These are phyloP conservation scores for Spodoptera frugiperda DNA, from an alignment of 1,140 invertebrate genomes.

Conservation along the genomic window DNA sequence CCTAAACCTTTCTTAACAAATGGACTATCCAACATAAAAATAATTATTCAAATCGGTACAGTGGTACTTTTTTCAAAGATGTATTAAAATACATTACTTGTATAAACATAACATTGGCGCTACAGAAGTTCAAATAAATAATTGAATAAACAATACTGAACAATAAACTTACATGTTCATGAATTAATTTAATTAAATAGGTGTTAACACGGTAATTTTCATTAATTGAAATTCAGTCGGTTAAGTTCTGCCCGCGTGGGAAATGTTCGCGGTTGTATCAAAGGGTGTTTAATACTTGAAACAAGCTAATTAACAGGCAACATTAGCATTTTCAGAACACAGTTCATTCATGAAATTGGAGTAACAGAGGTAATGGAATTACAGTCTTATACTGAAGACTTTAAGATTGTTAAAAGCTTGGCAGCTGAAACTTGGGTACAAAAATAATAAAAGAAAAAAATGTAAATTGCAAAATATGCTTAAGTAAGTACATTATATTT, in stretches of 20 bases:
- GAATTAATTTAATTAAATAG: not conserved
- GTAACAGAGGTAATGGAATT: not conserved
- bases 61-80: too few relatives aligned
- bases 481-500: not conserved
- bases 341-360: conserved; percentile 1
- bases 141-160: too few relatives aligned
- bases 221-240: not conserved
- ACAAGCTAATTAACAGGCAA: not conserved
- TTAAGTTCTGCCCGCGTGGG: not conserved
- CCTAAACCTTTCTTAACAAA: too few relatives aligned
- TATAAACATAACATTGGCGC: too few relatives aligned
- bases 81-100: too few relatives aligned
- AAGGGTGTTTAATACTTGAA: not conserved
- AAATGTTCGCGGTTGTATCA: not conserved
- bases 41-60: too few relatives aligned
- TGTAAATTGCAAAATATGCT: conserved; percentile 12
- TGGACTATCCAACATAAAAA: too few relatives aligned
- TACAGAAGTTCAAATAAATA: too few relatives aligned
- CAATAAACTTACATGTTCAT: not conserved
- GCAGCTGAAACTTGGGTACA: not conserved
- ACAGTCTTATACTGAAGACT: too few relatives aligned
- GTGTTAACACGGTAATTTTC: not conserved
- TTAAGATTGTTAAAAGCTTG: not conserved
- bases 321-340: conserved; percentile 3
- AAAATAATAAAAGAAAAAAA: not conserved